A percentile compares a stretch with the other conserved stretches of the same genome.
Conservation (phyloP, 2,888 invertebrate species). For the Metopia argyrocephala region DNA sequence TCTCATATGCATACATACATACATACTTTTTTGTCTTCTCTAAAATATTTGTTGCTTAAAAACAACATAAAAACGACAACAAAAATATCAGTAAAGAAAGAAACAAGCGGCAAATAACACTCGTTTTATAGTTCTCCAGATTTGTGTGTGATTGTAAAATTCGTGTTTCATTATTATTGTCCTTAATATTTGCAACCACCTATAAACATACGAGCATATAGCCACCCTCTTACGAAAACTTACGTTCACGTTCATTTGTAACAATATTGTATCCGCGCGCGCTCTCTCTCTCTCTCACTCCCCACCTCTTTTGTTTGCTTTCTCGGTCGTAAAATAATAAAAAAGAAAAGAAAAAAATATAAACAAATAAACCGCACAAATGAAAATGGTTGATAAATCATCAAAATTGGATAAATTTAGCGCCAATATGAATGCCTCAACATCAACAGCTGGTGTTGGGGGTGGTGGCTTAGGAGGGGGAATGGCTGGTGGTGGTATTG, state of each 20-base stretch:
- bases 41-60: constrained; percentile 42
- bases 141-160: constrained; percentile 19
- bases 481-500: constrained; percentile 29
- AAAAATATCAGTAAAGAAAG: neutral
- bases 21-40: constrained; percentile 1
- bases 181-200: neutral
- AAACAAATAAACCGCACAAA: constrained; percentile 63
- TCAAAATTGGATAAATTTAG: constrained; percentile 78
- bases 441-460: constrained; percentile 66
- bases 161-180: constrained; percentile 16
- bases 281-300: constrained; percentile 1
- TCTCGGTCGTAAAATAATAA: constrained; percentile 20
- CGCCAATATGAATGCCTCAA: constrained; percentile 71
- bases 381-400: constrained; percentile 78
- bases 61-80: constrained; percentile 25
- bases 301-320: constrained; percentile 9
- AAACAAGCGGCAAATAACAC: constrained; percentile 13
- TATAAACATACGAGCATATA: neutral
- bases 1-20: neutral
- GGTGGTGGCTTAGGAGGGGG: constrained; percentile 66
- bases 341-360: constrained; percentile 10
- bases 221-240: neutral
- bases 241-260: neutral
- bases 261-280: too few species aligned
- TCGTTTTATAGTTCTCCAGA: constrained; percentile 4